Conservation (phyloP, 2,113 vertebrate genomes). For the Limnothrissa miodon region DNA sequence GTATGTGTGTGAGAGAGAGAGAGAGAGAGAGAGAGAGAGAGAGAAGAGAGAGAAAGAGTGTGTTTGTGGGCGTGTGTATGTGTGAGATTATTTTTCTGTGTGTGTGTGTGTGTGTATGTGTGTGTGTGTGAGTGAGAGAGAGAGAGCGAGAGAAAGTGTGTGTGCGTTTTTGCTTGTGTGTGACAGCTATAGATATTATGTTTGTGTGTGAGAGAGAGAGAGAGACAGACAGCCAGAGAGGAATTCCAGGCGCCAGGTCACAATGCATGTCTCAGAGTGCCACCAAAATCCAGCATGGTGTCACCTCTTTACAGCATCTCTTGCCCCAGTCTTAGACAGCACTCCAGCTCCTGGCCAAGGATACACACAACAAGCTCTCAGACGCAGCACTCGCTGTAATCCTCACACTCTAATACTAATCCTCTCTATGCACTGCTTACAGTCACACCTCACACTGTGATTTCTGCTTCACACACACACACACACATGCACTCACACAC, state of each 20-base stretch:
- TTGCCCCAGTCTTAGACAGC: not conserved
- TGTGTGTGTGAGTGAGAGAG: not conserved
- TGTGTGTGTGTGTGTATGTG: not conserved
- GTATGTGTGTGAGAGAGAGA: not conserved
- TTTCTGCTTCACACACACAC: constrained; percentile 20
- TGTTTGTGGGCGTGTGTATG: not conserved
- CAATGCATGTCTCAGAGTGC: not conserved
- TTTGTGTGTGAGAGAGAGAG: not conserved
- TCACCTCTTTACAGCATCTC: not conserved
- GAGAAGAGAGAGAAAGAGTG: not conserved
- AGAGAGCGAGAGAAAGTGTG: not conserved
- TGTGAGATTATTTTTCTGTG: not conserved
- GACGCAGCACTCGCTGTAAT: constrained; percentile 32
- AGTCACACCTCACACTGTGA: constrained; percentile 36
- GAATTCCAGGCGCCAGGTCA: not conserved
- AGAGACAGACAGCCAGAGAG: not conserved
- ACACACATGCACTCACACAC: not conserved
- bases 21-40: not conserved
- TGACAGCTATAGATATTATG: too few species aligned
- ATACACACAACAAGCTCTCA: constrained; percentile 22
- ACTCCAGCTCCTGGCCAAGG: not conserved
- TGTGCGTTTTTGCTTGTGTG: not conserved
- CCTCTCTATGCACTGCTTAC: constrained; percentile 21
- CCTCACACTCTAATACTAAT: constrained; percentile 39
- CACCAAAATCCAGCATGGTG: not conserved